Evolutionary conservation across 2,797 vertebrate genomes (phyloP), one percentile per base, ranked within the genome.

Genomic region (Liasis olivaceus): DNA sequence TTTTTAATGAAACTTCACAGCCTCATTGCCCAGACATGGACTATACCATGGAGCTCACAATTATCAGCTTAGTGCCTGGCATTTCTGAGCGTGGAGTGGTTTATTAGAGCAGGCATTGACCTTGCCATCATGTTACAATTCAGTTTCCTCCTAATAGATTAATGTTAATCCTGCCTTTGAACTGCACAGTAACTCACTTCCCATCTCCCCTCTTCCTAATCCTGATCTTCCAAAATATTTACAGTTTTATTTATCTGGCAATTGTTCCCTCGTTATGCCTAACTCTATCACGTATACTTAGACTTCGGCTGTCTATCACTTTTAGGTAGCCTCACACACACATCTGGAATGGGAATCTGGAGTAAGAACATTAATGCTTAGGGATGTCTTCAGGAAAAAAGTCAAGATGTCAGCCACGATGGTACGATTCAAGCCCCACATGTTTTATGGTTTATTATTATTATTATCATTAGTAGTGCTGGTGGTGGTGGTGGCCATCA

Each of bases 1-100:
- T 9, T 91, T 96, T 95, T 95, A 95, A 95, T 95, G 89, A 96
- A 96, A 95, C 77, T 36, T 95, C 28, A 47, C 86, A 91, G 88
- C 63, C 92, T 96, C 90, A 91, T 89, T 94, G 62, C 93, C 93
- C 92, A 95, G 72, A 85, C 69, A 51, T 93, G 63, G 90, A 84
- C 59, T 54, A 87, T 51, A 81, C 42, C 31, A n/a, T 28, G 60
- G 93, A 81, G 84, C 26, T 96, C 92, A 87, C 93, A 91, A 62
- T 54, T 91, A 26, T 92, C n/a, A 63, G 89, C 0, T 0, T 91
- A 92, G 91, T 20, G 20, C 81, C 22, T 91, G 60, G 88, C 81
- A 72, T 95, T 96, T 95, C 84, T 64, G 90, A 95, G 88, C 17
- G 42, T 93, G 93, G 69, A 26, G 81, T 85, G 81, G 20, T 14